Conservation (phyloP, 2,888 invertebrate species). For the Caenorhabditis japonica region DNA sequence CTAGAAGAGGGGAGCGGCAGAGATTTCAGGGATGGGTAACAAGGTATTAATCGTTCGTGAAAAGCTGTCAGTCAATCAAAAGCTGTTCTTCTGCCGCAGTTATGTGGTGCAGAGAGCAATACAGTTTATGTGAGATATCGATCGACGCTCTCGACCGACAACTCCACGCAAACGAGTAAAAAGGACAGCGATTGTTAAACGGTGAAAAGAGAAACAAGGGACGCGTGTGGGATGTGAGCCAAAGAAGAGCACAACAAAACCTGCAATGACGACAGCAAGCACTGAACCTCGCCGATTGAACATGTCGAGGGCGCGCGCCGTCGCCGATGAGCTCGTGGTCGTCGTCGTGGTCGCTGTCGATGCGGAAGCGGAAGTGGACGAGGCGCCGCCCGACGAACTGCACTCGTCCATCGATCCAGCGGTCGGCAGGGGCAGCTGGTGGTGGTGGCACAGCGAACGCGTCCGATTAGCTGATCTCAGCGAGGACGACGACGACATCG, state of each 20-base stretch:
- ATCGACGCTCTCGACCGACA: no score
- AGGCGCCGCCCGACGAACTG: conserved; percentile 30
- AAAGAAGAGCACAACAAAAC: conserved; percentile 56
- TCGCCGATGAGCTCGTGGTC: conserved; percentile 53
- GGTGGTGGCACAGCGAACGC: conserved; percentile 49
- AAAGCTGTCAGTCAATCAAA: no score
- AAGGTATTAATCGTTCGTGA: no score
- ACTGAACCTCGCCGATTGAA: conserved; percentile 70
- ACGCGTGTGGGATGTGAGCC: conserved; percentile 36
- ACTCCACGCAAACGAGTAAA: no score
- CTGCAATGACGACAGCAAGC: conserved; percentile 69
- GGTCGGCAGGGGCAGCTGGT: conserved; percentile 24
- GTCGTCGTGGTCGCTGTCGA: conserved; percentile 30
- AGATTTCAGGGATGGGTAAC: no score
- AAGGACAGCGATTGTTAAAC: neutral
- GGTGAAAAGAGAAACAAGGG: conserved; percentile 4
- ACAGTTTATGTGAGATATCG: no score
- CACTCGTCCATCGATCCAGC: conserved; percentile 9
- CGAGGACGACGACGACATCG: conserved; percentile 56
- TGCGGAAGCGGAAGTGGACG: conserved; percentile 26
- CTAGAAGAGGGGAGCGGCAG: no score
- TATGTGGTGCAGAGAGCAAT: no score
- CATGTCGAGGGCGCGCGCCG: conserved; percentile 67
- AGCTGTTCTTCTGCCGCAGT: no score
- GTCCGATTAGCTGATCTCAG: conserved; percentile 54